These are phyloP conservation scores for Drosophila dives DNA, from an alignment of 2,888 invertebrate genomes.

Conservation along the genomic window DNA sequence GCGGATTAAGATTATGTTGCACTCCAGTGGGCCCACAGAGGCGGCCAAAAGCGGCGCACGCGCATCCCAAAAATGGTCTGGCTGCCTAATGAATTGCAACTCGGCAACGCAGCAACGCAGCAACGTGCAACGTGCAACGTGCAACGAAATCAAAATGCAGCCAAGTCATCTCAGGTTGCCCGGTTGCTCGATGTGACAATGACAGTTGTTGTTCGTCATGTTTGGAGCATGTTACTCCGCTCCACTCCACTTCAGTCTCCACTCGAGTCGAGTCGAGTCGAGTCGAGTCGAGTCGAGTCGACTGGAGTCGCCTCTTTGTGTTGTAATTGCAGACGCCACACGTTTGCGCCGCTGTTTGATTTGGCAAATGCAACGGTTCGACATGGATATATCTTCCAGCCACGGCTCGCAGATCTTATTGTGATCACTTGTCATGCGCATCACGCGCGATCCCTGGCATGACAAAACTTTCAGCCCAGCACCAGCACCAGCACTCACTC, in stretches of 20 bases:
- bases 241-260: conserved; percentile 11
- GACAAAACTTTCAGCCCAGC: conserved; percentile 80
- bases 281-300: conserved; percentile 16
- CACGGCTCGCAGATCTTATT: conserved; percentile 40
- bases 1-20: conserved; percentile 79
- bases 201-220: conserved; percentile 82
- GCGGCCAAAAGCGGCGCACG: conserved; percentile 80
- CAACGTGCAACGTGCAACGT: conserved; percentile 42
- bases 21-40: conserved; percentile 59
- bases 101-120: conserved; percentile 50
- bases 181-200: conserved; percentile 77
- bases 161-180: conserved; percentile 41
- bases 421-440: conserved; percentile 74
- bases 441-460: conserved; percentile 81
- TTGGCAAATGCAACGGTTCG: conserved; percentile 79
- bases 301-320: conserved; percentile 62
- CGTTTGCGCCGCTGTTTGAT: conserved; percentile 80
- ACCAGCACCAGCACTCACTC: not conserved
- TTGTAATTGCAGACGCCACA: conserved; percentile 80
- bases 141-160: conserved; percentile 62
- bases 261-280: no score
- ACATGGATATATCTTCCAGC: conserved; percentile 63
- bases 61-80: conserved; percentile 75
- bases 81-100: conserved; percentile 77
- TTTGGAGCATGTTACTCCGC: conserved; percentile 67